phyloP scores from a whole-genome alignment of 2,113 vertebrate species.

The Dicentrarchus labrax region DNA sequence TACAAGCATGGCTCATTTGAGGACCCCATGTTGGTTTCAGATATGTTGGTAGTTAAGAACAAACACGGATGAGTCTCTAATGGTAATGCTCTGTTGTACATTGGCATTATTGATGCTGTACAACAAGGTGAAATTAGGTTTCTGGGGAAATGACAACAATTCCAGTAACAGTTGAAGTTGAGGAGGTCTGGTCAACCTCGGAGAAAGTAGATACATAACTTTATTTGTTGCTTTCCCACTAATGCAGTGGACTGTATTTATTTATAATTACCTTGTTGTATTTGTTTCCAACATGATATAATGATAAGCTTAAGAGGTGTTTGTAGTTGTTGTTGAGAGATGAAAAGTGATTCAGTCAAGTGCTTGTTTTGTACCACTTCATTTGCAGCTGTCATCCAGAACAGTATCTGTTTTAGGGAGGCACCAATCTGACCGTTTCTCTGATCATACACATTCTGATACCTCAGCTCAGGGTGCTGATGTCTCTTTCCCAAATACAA shows the following conservation, averaged over 20 bases:
- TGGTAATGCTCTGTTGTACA: background rate
- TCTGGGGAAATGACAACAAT: background rate
- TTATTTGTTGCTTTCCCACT: background rate
- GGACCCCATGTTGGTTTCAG: background rate
- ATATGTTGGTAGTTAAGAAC: background rate
- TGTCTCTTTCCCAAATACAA: background rate
- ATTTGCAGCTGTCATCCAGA: constrained; percentile 2
- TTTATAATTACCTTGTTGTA: background rate
- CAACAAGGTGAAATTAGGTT: background rate
- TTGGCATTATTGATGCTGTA: background rate
- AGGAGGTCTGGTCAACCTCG: background rate
- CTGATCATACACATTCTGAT: background rate
- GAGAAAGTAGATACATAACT: background rate
- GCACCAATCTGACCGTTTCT: background rate
- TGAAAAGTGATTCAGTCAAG: background rate
- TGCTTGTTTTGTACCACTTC: background rate
- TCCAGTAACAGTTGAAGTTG: background rate
- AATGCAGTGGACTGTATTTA: background rate
- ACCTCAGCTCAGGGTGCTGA: background rate
- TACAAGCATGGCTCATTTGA: background rate
- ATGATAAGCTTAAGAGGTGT: background rate
- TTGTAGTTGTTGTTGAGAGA: background rate
- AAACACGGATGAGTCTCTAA: background rate
- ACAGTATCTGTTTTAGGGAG: background rate
- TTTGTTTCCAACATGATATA: background rate